Conservation (phyloP, 2,797 vertebrate genomes). For the Mionectes olivaceus region DNA sequence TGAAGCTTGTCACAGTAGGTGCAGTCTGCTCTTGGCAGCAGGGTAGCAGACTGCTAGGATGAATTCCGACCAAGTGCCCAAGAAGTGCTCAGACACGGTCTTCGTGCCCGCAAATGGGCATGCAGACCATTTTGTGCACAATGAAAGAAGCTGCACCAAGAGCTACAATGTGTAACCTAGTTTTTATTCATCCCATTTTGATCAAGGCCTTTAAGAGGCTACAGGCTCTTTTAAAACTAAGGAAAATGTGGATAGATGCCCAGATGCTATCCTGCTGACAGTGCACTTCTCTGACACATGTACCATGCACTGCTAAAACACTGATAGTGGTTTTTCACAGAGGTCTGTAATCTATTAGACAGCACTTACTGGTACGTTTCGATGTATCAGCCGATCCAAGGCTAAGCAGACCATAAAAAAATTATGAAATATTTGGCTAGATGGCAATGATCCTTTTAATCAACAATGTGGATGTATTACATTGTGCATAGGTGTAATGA, state of each 20-base stretch:
- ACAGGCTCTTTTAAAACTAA: constrained; percentile 80
- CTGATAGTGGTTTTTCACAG: constrained; percentile 70
- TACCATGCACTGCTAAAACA: constrained; percentile 52
- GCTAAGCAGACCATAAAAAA: constrained; percentile 76
- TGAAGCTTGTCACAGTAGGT: not conserved
- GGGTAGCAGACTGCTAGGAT: not conserved
- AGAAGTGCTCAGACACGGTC: not conserved
- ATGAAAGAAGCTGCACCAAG: constrained; percentile 62
- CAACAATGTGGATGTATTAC: not conserved
- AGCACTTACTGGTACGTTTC: constrained; percentile 68
- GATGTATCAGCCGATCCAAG: constrained; percentile 71
- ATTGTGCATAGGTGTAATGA: not conserved
- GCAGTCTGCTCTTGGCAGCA: not conserved
- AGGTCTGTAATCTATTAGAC: constrained; percentile 82
- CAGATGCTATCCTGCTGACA: constrained; percentile 78
- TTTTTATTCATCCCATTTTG: constrained; percentile 71
- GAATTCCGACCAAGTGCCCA: not conserved
- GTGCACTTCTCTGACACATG: constrained; percentile 74
- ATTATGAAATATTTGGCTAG: constrained; percentile 68
- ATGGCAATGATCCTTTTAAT: constrained; percentile 20
- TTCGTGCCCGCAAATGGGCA: not conserved
- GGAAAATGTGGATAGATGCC: constrained; percentile 77
- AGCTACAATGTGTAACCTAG: constrained; percentile 63
- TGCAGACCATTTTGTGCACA: constrained; percentile 19
- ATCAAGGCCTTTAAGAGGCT: constrained; percentile 76